These are phyloP conservation scores for Ctenomys sociabilis DNA, from an alignment of 2,113 vertebrate species.

Conservation along the genomic window DNA sequence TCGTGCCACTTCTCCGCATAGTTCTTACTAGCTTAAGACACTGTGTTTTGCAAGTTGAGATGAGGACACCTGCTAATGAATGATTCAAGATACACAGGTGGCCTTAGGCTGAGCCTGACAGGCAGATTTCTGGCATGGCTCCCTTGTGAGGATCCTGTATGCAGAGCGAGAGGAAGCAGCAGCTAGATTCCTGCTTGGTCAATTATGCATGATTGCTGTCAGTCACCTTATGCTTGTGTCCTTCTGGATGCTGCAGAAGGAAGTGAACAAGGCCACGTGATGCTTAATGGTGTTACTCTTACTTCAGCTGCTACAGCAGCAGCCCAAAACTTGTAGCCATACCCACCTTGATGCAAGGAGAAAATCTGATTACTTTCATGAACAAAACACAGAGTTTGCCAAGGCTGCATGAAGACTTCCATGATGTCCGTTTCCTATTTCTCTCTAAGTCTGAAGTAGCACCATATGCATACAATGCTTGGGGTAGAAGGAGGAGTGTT, in stretches of 20 bases:
- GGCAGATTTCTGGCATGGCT: not conserved
- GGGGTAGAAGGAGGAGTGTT: fast-evolving
- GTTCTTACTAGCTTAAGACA: not conserved
- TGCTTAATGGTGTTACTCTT: not conserved
- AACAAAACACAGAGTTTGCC: not conserved
- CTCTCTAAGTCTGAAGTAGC: not conserved
- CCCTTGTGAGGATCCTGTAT: not conserved
- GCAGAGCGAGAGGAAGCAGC: not conserved
- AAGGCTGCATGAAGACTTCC: not conserved
- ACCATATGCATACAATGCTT: fast-evolving
- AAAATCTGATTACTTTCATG: not conserved
- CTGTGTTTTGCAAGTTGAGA: constrained; percentile 45
- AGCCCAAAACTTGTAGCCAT: fast-evolving
- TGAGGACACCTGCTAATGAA: constrained; percentile 70
- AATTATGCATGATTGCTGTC: constrained; percentile 39
- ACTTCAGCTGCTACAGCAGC: not conserved
- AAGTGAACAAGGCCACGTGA: not conserved
- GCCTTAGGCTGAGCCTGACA: constrained; percentile 7
- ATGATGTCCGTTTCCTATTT: fast-evolving
- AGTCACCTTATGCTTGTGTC: not conserved
- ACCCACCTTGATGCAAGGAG: not conserved
- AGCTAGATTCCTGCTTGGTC: constrained; percentile 25
- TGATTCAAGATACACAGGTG: constrained; percentile 59
- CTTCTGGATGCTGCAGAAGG: not conserved
- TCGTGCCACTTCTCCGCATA: not conserved